phyloP scores from a whole-genome alignment of 2,797 vertebrate genomes.

The Xenopus petersii region DNA sequence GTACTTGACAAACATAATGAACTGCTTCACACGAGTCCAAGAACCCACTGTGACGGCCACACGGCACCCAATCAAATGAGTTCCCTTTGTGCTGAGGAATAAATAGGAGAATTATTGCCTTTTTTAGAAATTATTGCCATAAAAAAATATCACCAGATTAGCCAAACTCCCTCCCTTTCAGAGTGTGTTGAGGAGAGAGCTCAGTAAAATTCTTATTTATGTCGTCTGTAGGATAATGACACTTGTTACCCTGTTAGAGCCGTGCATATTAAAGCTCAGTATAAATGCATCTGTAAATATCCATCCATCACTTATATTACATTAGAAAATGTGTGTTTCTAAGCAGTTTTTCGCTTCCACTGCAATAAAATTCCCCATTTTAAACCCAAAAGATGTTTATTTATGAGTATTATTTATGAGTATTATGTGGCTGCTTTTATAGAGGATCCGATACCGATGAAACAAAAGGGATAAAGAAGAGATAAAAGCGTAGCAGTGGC shows the following conservation, averaged over 20 bases:
- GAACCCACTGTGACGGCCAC: conserved; percentile 8
- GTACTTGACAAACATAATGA: neutral
- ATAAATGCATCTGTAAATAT: too few relatives aligned
- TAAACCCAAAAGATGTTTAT: neutral
- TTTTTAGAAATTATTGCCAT: conserved; percentile 9
- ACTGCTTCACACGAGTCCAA: neutral
- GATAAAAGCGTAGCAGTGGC: too few relatives aligned
- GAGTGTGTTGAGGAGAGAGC: conserved; percentile 1
- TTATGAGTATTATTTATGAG: neutral
- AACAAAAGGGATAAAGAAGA: too few relatives aligned
- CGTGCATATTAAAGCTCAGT: conserved; percentile 10
- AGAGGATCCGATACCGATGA: too few relatives aligned
- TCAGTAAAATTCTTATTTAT: conserved; percentile 13
- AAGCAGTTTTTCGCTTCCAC: neutral
- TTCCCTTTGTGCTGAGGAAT: neutral
- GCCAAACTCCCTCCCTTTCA: neutral
- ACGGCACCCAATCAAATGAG: conserved; percentile 4
- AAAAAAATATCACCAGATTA: conserved; percentile 7
- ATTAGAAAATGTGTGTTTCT: neutral
- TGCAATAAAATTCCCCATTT: neutral
- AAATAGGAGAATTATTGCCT: neutral
- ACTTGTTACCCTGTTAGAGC: conserved; percentile 10
- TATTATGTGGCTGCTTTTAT: neutral
- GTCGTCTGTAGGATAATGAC: conserved; percentile 12
- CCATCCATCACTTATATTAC: conserved; percentile 1